Conservation (phyloP, 2,888 invertebrate genomes). For the Parasteatoda lunata region DNA sequence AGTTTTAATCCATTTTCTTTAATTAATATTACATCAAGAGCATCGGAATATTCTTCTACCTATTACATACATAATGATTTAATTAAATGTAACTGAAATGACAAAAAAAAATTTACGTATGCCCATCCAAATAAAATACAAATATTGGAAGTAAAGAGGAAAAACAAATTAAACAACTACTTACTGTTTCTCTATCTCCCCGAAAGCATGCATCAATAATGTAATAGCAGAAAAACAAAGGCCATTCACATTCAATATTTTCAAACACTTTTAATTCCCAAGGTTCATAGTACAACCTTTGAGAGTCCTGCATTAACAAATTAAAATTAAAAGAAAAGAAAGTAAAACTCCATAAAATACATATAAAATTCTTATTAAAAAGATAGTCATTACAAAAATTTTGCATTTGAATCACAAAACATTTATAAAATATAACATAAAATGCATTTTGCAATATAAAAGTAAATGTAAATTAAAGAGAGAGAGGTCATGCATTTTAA, state of each 20-base stretch:
- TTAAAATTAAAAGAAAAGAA: not conserved
- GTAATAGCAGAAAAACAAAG: slow-evolving; percentile 94
- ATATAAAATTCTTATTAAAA: no score
- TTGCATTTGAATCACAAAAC: no score
- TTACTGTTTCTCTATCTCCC: slow-evolving; percentile 84
- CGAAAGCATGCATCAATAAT: slow-evolving; percentile 94
- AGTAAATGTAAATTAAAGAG: no score
- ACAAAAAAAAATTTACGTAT: not conserved
- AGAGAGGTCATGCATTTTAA: no score
- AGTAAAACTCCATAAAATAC: no score
- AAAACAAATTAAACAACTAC: not conserved
- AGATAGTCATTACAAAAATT: no score
- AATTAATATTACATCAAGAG: slow-evolving; percentile 80
- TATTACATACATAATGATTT: slow-evolving; percentile 67
- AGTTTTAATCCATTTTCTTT: slow-evolving; percentile 90
- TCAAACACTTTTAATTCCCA: slow-evolving; percentile 99
- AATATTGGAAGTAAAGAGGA: not conserved
- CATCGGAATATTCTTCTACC: slow-evolving; percentile 74
- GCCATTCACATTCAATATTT: slow-evolving; percentile 99
- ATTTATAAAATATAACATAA: no score
- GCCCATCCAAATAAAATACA: not conserved
- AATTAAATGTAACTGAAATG: slow-evolving; percentile 24
- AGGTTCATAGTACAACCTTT: slow-evolving; percentile 94
- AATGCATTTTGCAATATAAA: no score
- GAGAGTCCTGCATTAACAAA: slow-evolving; percentile 77